A percentile compares a stretch with the other conserved stretches of the same genome.
phyloP scores from a whole-genome alignment of 2,888 invertebrate genomes.

The Apamea sordens region DNA sequence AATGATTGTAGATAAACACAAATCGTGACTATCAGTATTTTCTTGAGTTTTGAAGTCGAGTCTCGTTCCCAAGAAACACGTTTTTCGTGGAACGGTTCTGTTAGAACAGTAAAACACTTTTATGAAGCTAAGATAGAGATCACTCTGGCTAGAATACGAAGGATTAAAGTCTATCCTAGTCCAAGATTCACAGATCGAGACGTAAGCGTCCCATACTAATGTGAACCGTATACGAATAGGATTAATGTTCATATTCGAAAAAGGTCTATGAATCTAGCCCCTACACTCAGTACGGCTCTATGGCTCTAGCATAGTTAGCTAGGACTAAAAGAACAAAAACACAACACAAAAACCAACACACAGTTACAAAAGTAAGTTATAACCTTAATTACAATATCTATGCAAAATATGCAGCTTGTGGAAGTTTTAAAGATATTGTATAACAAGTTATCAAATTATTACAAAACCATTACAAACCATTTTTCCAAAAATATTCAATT shows the following conservation, averaged over 20 bases:
- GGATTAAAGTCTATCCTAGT: neutral
- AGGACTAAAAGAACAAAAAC: no score
- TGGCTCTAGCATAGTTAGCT: neutral
- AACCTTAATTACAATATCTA: neutral
- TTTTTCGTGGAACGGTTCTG: neutral
- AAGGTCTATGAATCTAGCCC: neutral
- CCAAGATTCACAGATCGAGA: neutral
- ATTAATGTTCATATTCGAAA: neutral
- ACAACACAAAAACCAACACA: no score
- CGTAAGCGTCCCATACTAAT: neutral
- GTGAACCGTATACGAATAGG: neutral
- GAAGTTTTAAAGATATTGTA: neutral
- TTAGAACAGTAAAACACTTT: neutral
- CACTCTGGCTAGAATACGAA: neutral
- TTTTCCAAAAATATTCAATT: no score
- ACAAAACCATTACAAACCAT: no score
- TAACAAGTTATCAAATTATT: neutral
- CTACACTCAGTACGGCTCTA: no score
- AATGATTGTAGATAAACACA: neutral
- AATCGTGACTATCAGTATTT: neutral
- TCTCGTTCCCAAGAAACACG: neutral
- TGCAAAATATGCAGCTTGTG: neutral
- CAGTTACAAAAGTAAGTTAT: neutral
- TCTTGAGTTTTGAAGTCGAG: neutral
- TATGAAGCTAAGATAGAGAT: neutral